Conservation (phyloP, 2,888 invertebrate species). For the Caenorhabditis sp. region DNA sequence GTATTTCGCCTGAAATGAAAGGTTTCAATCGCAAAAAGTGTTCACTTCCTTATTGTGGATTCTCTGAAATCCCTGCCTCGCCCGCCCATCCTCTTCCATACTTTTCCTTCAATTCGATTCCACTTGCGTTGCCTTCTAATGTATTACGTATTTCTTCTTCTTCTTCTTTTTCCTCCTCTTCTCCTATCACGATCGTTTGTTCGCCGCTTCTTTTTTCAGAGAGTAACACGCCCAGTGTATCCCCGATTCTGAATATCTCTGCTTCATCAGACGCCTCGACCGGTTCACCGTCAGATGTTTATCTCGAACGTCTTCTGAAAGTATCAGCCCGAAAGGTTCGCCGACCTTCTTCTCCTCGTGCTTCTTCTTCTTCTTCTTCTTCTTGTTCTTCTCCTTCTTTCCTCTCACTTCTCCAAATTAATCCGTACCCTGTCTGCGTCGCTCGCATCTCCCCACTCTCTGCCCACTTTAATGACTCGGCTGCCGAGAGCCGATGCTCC, state of each 20-base stretch:
- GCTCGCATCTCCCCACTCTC: conserved; percentile 19
- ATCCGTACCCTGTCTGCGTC: conserved; percentile 48
- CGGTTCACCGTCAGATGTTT: conserved; percentile 17
- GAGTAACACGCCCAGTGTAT: conserved; percentile 41
- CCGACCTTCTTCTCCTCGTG: conserved; percentile 25
- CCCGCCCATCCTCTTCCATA: background rate
- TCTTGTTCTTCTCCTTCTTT: conserved; percentile 15
- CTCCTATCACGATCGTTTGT: conserved; percentile 48
- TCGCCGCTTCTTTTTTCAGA: conserved; percentile 44
- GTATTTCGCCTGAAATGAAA: background rate
- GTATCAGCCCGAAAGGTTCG: background rate
- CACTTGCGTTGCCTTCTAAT: conserved; percentile 31
- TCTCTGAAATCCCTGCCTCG: background rate
- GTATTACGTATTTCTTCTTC: conserved; percentile 33
- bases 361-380: conserved; percentile 4
- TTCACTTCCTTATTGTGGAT: too few relatives aligned
- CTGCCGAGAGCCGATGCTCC: conserved; percentile 22
- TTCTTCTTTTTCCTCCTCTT: too few relatives aligned
- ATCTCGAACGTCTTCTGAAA: conserved; percentile 29
- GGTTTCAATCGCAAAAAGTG: too few relatives aligned
- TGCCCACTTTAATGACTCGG: conserved; percentile 46
- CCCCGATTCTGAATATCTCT: conserved; percentile 34
- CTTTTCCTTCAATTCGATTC: conserved; percentile 14
- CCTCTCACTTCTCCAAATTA: conserved; percentile 51
- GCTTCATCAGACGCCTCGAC: conserved; percentile 21